Percentiles rank a stretch among this genome's conserved stretches.
Evolutionary conservation across 1,140 invertebrate species (phyloP).

Genomic region (Nymphalis io): DNA sequence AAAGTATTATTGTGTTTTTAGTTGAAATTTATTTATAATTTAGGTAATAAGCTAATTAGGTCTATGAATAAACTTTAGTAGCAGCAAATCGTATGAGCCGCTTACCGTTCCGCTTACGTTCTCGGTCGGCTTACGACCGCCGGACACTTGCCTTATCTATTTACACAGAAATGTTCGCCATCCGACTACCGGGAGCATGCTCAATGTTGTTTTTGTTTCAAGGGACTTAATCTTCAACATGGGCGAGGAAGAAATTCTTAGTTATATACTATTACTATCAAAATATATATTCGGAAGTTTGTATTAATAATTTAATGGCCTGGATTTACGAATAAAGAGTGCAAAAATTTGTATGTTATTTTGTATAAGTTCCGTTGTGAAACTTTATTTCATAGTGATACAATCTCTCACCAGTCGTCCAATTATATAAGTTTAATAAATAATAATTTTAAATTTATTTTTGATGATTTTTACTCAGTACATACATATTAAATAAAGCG

Average conservation of each 20-base stretch:
- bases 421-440: no score
- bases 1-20: no score
- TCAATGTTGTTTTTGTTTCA: constrained; percentile 30
- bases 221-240: constrained; percentile 16
- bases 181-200: constrained; percentile 23
- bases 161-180: constrained; percentile 36
- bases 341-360: neutral
- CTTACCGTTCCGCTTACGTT: constrained; percentile 29
- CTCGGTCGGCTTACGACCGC: constrained; percentile 29
- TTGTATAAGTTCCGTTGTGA: neutral
- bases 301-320: neutral
- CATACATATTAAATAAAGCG: no score
- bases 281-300: neutral
- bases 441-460: no score
- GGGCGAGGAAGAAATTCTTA: neutral
- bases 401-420: no score
- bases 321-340: neutral
- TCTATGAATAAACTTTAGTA: constrained; percentile 12
- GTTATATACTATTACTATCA: neutral
- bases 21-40: neutral
- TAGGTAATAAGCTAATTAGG: neutral
- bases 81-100: constrained; percentile 28
- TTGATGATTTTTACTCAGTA: no score
- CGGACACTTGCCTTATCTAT: constrained; percentile 36
- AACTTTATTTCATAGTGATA: neutral